Evolutionary conservation across 2,113 vertebrate species (phyloP), one percentile per base, ranked within the genome.

Genomic region (Dicerorhinus sumatrensis): DNA sequence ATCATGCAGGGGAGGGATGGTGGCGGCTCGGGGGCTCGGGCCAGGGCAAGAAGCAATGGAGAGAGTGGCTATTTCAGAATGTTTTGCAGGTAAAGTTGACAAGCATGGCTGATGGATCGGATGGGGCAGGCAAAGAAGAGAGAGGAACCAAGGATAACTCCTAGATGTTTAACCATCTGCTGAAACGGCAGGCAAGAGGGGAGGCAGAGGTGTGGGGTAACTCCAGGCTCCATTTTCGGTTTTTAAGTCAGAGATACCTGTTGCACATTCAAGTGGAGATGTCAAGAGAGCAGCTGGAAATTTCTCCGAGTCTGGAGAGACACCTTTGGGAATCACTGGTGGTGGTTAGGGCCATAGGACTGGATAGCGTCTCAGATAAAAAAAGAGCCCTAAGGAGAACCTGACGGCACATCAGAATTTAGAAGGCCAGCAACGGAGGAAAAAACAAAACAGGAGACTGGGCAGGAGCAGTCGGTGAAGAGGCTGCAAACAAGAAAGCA

Each of bases 11-110:
- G 17, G 56, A 60, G 33, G 63, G 20, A 18, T 1, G 42, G 8
- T 9, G 3, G 58, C 1, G 4, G 48, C 63, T 72, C 3, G 0
- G n/a, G 20, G 4, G 48, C 63, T 77, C 3, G 0, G n/a, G 20
- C 63, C 31, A 10, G 31, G 31, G 5, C 18, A 7, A 9, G 48
- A 42, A 10, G 86, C 48, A 10, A 36, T 13, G 21, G 8, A 36
- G 13, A n/a, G 21, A 63, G 29, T 2, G 33, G 67, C 83, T 10
- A 0, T 36, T 62, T 56, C 73, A 42, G 63, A 75, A 3, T 1
- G 39, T n/a, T 56, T 36, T 17, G 14, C 60, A 56, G 70, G 72
- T 27, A 29, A 73, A 9, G 16, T 14, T 51, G 39, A 23, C 3
- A 10, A 63, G 48, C 27, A 0, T 17, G 63, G 51, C 70, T 80